Percentiles rank a stretch among this genome's conserved stretches.
Evolutionary conservation across 1,140 invertebrate species (phyloP).

Genomic region (Solenopsis invicta): DNA sequence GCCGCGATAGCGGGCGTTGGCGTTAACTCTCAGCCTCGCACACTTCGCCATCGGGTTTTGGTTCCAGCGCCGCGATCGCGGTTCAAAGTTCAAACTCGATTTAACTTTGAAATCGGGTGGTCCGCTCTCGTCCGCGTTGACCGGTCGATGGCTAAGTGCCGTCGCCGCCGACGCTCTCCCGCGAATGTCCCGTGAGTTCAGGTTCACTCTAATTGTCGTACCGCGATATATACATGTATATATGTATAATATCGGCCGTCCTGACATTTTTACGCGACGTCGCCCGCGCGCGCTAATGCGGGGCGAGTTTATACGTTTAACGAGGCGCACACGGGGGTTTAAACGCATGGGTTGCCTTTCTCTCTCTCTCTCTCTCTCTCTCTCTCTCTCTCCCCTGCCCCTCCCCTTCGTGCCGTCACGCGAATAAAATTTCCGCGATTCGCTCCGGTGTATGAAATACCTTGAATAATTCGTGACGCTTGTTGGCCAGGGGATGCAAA

Average conservation of each 20-base stretch:
- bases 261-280: slow-evolving; percentile 42
- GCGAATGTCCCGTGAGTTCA: slow-evolving; percentile 3
- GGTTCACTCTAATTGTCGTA: slow-evolving; percentile 38
- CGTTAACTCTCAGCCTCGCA: slow-evolving; percentile 44
- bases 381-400: background rate
- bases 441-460: slow-evolving; percentile 46
- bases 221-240: background rate
- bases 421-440: slow-evolving; percentile 51
- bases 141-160: slow-evolving; percentile 42
- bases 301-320: slow-evolving; percentile 45
- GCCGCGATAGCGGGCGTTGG: slow-evolving; percentile 26
- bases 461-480: slow-evolving; percentile 62
- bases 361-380: background rate
- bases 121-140: slow-evolving; percentile 38
- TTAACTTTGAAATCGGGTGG: slow-evolving; percentile 64
- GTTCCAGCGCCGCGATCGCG: slow-evolving; percentile 57
- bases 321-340: slow-evolving; percentile 7
- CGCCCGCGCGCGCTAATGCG: slow-evolving; percentile 40
- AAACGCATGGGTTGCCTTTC: slow-evolving; percentile 9
- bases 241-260: background rate
- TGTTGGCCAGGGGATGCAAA: slow-evolving; percentile 52
- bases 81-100: slow-evolving; percentile 65
- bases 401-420: background rate
- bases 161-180: background rate
- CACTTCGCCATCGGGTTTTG: slow-evolving; percentile 39